Evolutionary conservation across 2,888 invertebrate species (phyloP).

Genomic region (Eumerus sabulonum): DNA sequence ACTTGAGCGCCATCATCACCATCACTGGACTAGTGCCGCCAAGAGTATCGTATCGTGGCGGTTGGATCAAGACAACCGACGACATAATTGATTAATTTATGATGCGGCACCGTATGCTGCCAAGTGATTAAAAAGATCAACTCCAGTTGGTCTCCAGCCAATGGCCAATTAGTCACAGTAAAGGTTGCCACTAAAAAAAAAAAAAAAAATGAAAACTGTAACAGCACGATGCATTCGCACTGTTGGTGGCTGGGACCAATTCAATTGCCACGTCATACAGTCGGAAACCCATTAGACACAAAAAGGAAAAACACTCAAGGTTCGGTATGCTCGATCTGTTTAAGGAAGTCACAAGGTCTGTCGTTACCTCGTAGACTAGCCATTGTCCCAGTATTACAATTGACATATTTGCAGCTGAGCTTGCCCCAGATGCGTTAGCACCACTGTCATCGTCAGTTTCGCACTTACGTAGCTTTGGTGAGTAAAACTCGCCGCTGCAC

Average conservation of each 20-base stretch:
- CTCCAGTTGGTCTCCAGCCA: slow-evolving; percentile 15
- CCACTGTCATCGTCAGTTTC: background rate
- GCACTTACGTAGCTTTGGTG: slow-evolving; percentile 65
- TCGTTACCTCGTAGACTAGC: slow-evolving; percentile 27
- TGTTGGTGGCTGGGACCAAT: background rate
- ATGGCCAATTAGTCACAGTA: slow-evolving; percentile 64
- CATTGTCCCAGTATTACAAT: slow-evolving; percentile 49
- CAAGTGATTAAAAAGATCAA: slow-evolving; percentile 47
- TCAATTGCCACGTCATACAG: slow-evolving; percentile 57
- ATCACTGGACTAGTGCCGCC: background rate
- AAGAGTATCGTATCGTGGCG: background rate
- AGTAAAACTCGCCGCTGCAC: slow-evolving; percentile 38
- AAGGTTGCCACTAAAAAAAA: slow-evolving; percentile 31
- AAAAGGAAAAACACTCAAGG: slow-evolving; percentile 46
- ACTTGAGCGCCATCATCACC: too few relatives aligned
- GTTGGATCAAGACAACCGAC: slow-evolving; percentile 42
- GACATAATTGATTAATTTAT: slow-evolving; percentile 72
- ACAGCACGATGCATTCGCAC: slow-evolving; percentile 20
- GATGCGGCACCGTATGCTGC: slow-evolving; percentile 54
- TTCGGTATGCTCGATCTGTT: slow-evolving; percentile 47
- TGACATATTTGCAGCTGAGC: slow-evolving; percentile 34
- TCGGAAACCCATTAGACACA: slow-evolving; percentile 67
- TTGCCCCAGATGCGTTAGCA: slow-evolving; percentile 52
- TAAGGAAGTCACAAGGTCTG: slow-evolving; percentile 66
- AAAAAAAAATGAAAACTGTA: slow-evolving; percentile 29